Conservation (phyloP, 2,888 invertebrate genomes). For the Limnephilus auricula region DNA sequence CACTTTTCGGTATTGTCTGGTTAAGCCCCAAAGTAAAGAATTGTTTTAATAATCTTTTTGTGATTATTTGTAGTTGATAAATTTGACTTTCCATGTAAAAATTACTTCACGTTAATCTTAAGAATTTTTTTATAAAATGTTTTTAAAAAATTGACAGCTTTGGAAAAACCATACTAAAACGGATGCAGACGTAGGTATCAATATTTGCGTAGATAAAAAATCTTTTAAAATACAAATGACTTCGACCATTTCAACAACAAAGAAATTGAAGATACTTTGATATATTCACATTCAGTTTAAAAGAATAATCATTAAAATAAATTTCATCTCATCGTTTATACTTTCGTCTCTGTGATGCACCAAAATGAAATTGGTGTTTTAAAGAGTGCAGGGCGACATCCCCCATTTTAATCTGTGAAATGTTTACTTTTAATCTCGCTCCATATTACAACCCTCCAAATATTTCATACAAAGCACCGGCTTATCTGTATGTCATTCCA, state of each 20-base stretch:
- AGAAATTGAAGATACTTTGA: not conserved
- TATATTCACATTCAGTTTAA: not conserved
- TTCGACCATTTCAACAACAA: not conserved
- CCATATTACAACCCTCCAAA: constrained; percentile 54
- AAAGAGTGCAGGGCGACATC: constrained; percentile 45
- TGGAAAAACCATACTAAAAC: no score
- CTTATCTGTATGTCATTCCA: constrained; percentile 62
- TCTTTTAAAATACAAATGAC: not conserved
- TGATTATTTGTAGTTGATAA: no score
- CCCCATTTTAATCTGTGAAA: constrained; percentile 65
- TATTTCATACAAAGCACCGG: constrained; percentile 60
- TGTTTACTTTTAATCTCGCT: constrained; percentile 66
- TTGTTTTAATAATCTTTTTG: no score
- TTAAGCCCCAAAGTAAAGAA: not conserved
- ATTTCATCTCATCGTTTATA: not conserved
- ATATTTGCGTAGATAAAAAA: not conserved
- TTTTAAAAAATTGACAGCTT: no score
- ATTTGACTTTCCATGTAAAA: no score
- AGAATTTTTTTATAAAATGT: no score
- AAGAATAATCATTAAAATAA: not conserved
- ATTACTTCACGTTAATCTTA: no score
- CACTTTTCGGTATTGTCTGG: no score
- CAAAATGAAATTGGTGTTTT: constrained; percentile 47
- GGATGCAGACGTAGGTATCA: not conserved
- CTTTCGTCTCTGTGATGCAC: not conserved